These are phyloP conservation scores for Naja naja DNA, from an alignment of 2,113 vertebrate genomes.

Conservation along the genomic window DNA sequence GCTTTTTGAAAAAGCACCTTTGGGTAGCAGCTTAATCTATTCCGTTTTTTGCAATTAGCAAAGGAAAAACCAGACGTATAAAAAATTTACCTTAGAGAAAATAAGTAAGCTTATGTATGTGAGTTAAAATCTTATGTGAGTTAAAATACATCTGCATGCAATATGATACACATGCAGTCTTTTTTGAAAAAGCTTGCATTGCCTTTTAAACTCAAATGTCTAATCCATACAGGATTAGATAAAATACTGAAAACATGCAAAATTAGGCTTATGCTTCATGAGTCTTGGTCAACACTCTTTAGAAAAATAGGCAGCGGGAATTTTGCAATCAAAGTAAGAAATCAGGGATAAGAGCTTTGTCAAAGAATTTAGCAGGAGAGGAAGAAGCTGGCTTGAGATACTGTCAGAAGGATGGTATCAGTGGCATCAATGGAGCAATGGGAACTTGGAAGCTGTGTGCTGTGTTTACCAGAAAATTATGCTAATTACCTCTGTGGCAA, in stretches of 20 bases:
- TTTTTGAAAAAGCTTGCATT: neutral
- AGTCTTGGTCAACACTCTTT: neutral
- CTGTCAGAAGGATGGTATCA: neutral
- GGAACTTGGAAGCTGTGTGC: neutral
- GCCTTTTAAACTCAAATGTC: neutral
- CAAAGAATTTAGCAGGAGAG: neutral
- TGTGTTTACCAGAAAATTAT: neutral
- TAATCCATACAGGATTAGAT: neutral
- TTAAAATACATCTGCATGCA: neutral
- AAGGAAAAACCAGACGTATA: constrained; percentile 5
- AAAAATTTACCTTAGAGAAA: neutral
- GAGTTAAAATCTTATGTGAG: neutral
- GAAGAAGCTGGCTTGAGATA: neutral
- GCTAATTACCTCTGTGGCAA: neutral
- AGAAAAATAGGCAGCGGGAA: neutral
- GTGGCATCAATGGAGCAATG: neutral
- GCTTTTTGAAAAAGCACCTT: neutral
- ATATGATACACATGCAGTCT: neutral
- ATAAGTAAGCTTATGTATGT: neutral
- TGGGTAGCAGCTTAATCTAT: neutral
- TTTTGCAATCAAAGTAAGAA: neutral
- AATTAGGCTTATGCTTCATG: neutral
- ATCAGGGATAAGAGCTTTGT: neutral
- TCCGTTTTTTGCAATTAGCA: constrained; percentile 21
- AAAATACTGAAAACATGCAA: neutral